Percentiles rank a stretch among this genome's conserved stretches.
These are phyloP conservation scores for Engystomops pustulosus DNA, from an alignment of 2,113 vertebrate species.

Conservation along the genomic window DNA sequence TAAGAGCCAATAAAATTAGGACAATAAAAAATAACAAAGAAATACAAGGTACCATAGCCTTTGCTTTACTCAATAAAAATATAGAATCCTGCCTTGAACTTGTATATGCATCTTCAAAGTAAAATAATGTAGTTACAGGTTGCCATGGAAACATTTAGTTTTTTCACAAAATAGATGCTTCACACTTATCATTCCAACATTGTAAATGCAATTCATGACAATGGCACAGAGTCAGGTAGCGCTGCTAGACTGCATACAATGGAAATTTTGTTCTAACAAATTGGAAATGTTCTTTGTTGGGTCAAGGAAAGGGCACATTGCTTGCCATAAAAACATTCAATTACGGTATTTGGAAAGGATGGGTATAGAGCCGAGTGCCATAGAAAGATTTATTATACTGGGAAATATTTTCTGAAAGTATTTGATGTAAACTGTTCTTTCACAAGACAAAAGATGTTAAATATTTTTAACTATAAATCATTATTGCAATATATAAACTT, in stretches of 20 bases:
- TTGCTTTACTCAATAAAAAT: too few species aligned
- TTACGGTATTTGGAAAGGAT: background rate
- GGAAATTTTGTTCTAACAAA: conserved; percentile 18
- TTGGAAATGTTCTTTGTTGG: background rate
- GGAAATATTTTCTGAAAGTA: background rate
- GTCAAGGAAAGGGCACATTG: background rate
- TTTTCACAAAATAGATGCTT: background rate
- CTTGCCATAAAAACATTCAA: background rate
- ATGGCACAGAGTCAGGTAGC: background rate
- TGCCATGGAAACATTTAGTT: conserved; percentile 35
- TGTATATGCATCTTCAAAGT: conserved; percentile 4
- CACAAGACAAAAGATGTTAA: background rate
- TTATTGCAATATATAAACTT: too few species aligned
- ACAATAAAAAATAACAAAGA: background rate
- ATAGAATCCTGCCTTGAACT: conserved; percentile 50
- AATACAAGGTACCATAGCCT: too few species aligned
- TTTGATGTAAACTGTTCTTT: background rate
- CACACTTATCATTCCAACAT: conserved; percentile 18
- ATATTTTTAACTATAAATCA: background rate
- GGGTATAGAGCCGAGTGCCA: background rate
- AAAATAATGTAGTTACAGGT: conserved; percentile 16
- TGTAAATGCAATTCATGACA: background rate
- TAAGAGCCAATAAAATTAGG: background rate
- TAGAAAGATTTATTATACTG: background rate
- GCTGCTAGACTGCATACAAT: background rate